Conservation (phyloP, 1,140 invertebrate species). For the Belonocnema kinseyi region DNA sequence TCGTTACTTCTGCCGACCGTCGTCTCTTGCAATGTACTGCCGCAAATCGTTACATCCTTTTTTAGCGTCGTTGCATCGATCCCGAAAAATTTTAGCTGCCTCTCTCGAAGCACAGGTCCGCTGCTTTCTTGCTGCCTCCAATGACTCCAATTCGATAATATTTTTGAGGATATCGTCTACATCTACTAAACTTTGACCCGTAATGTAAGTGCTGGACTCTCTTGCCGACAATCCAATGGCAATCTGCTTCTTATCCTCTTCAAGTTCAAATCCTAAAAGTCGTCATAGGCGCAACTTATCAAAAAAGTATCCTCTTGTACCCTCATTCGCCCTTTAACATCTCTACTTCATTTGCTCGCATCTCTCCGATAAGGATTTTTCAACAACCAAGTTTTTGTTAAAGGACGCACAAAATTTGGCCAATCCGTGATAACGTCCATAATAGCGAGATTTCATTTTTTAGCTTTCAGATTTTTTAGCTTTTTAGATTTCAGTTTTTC, state of each 20-base stretch:
- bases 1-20: background rate
- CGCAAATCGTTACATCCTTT: no score
- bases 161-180: constrained; percentile 37
- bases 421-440: constrained; percentile 25
- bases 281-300: constrained; percentile 39
- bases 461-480: no score
- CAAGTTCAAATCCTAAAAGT: background rate
- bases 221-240: constrained; percentile 37
- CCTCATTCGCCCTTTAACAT: constrained; percentile 8
- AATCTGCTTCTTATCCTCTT: constrained; percentile 39
- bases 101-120: constrained; percentile 1
- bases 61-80: no score
- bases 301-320: constrained; percentile 31
- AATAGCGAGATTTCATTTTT: constrained; percentile 30
- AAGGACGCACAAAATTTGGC: constrained; percentile 18
- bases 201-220: constrained; percentile 31
- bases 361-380: constrained; percentile 15
- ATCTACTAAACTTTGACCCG: constrained; percentile 14
- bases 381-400: constrained; percentile 1
- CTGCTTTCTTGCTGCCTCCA: constrained; percentile 30
- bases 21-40: no score
- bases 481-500: no score
- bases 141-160: constrained; percentile 34
- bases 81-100: no score
- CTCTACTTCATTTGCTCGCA: constrained; percentile 33